A percentile compares a stretch with the other conserved stretches of the same genome.
Conservation (phyloP, 2,113 vertebrate species). For the Ciconia stormi region DNA sequence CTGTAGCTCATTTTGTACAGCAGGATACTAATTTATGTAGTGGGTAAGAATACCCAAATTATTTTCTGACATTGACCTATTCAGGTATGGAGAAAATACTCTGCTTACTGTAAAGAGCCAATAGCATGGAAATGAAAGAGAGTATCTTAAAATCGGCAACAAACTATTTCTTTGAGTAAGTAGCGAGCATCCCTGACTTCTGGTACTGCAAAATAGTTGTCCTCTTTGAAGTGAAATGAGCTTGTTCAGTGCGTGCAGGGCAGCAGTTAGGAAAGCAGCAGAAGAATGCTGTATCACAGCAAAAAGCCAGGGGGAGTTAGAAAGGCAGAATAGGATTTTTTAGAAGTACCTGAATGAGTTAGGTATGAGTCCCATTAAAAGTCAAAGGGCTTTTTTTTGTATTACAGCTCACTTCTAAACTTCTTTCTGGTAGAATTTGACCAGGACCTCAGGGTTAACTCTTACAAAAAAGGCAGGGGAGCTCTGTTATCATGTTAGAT, state of each 20-base stretch:
- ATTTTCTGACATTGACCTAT: neutral
- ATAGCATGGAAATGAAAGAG: neutral
- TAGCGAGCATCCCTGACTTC: neutral
- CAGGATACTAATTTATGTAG: neutral
- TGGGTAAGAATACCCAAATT: neutral
- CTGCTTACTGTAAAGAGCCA: neutral
- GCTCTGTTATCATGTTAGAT: neutral
- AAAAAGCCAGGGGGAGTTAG: neutral
- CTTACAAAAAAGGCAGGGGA: neutral
- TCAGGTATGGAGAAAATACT: neutral
- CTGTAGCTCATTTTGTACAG: neutral
- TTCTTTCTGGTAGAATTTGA: neutral
- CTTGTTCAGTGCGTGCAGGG: neutral
- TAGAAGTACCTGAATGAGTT: neutral
- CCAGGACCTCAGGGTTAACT: neutral
- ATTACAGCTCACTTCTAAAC: neutral
- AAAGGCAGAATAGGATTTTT: neutral
- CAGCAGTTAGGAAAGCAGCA: neutral
- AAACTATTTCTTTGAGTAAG: neutral
- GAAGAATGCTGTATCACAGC: neutral
- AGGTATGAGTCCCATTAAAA: neutral
- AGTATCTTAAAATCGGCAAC: neutral
- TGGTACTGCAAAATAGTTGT: neutral
- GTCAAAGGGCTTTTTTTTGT: neutral
- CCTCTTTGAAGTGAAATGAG: neutral